Evolutionary conservation across 2,888 invertebrate species (phyloP), one percentile per base, ranked within the genome.

Genomic region (Panopea generosa): DNA sequence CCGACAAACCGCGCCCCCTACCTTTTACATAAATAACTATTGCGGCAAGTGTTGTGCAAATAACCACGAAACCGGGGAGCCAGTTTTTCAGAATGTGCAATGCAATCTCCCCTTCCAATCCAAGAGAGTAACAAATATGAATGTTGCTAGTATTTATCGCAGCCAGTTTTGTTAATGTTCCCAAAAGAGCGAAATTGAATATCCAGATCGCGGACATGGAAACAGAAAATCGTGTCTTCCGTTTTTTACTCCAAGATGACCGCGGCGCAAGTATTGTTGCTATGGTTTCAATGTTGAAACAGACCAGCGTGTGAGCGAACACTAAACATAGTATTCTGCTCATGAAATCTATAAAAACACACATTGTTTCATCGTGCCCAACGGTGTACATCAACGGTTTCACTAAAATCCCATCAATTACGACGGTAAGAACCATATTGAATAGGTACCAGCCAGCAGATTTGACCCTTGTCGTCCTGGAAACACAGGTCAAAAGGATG

Each of bases 391-490:
- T n/a, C 24, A 9, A 24, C n/a, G 60, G 60, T 1, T 45, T 27
- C 4, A 27, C 2, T 20, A 60, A 45, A 2, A n/a, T 27, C 1
- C 43, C 18, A 16, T 47, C 27, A n/a, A 60, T 20, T 45, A 60
- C 38, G n/a, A 45, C 45, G 6, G 45, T 45, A 24, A 60, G 22
- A 24, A 45, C 45, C 11, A 47, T 27, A 27, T 60, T 43, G 27
- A 45, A 60, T 22, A 60, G 60, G 60, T 60, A 60, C 60, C 60
- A 60, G 60, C 60, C 26, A 2, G 60, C 60, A 0, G 60, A 60
- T 18, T 16, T 2, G 11, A 45, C 18, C 20, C 60, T 4, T 47
- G 18, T 43, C 1, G 24, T 14, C 47, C 45, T 45, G 6, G 45
- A 47, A 45, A 60, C 9, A 4, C 24, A 18, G 29, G 60, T 47